phyloP scores from a whole-genome alignment of 2,797 vertebrate genomes.

The Rhodeus uyekii region DNA sequence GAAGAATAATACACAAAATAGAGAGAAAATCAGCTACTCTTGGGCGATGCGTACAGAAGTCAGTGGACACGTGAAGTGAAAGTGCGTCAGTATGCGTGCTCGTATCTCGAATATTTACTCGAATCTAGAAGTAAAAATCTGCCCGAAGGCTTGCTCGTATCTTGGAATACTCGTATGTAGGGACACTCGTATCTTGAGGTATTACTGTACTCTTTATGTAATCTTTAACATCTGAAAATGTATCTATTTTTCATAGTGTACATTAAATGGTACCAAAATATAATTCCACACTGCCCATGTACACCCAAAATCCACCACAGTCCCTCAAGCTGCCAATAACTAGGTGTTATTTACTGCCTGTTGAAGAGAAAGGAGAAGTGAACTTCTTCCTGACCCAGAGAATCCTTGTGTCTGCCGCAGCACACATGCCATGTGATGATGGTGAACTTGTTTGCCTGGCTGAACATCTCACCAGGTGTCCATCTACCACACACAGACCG shows the following conservation, averaged over 20 bases:
- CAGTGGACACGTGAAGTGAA: too few relatives aligned
- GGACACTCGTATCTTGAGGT: too few relatives aligned
- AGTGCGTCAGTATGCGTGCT: too few relatives aligned
- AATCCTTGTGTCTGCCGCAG: not conserved
- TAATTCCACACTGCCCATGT: not conserved
- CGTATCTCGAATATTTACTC: too few relatives aligned
- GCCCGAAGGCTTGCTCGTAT: too few relatives aligned
- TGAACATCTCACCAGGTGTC: conserved; percentile 17
- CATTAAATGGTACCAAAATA: not conserved
- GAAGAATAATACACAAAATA: too few relatives aligned
- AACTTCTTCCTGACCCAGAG: conserved; percentile 14
- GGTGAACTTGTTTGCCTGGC: conserved; percentile 22
- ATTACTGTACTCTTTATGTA: too few relatives aligned
- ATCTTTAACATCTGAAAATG: not conserved
- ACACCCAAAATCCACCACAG: not conserved
- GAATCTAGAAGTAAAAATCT: too few relatives aligned
- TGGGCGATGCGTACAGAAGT: too few relatives aligned
- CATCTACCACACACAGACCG: conserved; percentile 12
- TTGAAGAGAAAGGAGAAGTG: conserved; percentile 19
- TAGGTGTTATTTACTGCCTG: conserved; percentile 37
- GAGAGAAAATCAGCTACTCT: too few relatives aligned
- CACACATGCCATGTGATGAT: conserved; percentile 29
- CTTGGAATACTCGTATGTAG: too few relatives aligned
- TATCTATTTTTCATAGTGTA: not conserved
- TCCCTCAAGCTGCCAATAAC: conserved; percentile 2